phyloP scores from a whole-genome alignment of 2,797 vertebrate genomes.

The Clarias laeviceps region DNA sequence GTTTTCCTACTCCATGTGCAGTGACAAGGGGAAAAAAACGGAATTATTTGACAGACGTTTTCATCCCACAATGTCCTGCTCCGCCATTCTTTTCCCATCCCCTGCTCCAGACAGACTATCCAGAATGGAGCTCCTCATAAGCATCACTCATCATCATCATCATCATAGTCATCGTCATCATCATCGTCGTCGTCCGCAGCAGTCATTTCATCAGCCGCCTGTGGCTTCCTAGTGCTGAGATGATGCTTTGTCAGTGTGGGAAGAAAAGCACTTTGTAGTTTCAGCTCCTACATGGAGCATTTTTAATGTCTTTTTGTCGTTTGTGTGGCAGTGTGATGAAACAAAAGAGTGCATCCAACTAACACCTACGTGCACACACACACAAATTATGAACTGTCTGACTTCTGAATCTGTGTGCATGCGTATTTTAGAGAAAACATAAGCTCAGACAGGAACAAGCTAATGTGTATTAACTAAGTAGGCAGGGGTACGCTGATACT shows the following conservation, averaged over 20 bases:
- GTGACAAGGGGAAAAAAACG: slow-evolving; percentile 42
- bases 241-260: slow-evolving; percentile 24
- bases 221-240: slow-evolving; percentile 38
- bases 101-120: slow-evolving; percentile 10
- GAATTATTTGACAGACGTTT: slow-evolving; percentile 49
- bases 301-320: slow-evolving; percentile 26
- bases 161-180: slow-evolving; percentile 10
- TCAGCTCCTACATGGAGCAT: background rate
- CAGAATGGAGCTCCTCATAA: background rate
- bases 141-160: background rate
- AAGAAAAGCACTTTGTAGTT: slow-evolving; percentile 41
- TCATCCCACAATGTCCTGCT: slow-evolving; percentile 20
- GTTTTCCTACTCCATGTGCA: slow-evolving; percentile 39
- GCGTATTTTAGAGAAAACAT: slow-evolving; percentile 22
- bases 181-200: slow-evolving; percentile 8
- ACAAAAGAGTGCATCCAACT: slow-evolving; percentile 6
- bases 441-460: slow-evolving; percentile 27
- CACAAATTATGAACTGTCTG: background rate
- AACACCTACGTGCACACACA: slow-evolving; percentile 1
- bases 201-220: slow-evolving; percentile 43
- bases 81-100: background rate
- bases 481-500: slow-evolving; percentile 23
- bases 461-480: slow-evolving; percentile 48
- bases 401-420: background rate
- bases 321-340: background rate